phyloP scores from a whole-genome alignment of 1,140 invertebrate genomes.

The Diorhabda carinulata region DNA sequence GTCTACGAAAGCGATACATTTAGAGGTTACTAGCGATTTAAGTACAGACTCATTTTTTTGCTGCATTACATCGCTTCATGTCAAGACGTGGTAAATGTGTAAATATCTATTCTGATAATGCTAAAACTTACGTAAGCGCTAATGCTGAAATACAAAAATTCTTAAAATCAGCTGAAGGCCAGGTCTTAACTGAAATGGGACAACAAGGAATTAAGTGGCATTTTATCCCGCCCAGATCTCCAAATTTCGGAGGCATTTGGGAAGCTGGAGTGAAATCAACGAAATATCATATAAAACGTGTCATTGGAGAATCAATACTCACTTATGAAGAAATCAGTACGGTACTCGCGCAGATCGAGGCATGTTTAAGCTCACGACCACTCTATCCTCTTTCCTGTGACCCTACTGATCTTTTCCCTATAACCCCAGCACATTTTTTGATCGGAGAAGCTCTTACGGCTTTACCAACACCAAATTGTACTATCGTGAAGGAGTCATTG shows the following conservation, averaged over 20 bases:
- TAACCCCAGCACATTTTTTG: too few relatives aligned
- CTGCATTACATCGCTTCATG: constrained; percentile 37
- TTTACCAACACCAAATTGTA: too few relatives aligned
- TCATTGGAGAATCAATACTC: too few relatives aligned
- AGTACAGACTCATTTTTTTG: constrained; percentile 37
- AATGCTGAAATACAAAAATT: not conserved
- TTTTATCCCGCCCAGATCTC: constrained; percentile 15
- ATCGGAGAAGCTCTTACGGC: too few relatives aligned
- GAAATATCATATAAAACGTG: constrained; percentile 1
- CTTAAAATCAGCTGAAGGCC: not conserved
- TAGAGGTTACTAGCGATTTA: constrained; percentile 40
- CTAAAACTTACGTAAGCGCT: constrained; percentile 15
- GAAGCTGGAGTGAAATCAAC: constrained; percentile 13
- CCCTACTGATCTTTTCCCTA: too few relatives aligned
- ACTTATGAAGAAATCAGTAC: too few relatives aligned
- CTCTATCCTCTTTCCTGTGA: too few relatives aligned
- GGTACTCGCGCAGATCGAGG: too few relatives aligned
- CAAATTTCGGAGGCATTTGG: constrained; percentile 23
- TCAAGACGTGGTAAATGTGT: constrained; percentile 25
- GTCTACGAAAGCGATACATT: constrained; percentile 35
- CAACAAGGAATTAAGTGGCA: constrained; percentile 18
- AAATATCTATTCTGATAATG: constrained; percentile 20
- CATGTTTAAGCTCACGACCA: too few relatives aligned
- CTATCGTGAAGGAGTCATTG: too few relatives aligned
- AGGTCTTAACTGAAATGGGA: not conserved